Evolutionary conservation across 2,797 vertebrate species (phyloP).

Genomic region (Dendrocincla fuliginosa): DNA sequence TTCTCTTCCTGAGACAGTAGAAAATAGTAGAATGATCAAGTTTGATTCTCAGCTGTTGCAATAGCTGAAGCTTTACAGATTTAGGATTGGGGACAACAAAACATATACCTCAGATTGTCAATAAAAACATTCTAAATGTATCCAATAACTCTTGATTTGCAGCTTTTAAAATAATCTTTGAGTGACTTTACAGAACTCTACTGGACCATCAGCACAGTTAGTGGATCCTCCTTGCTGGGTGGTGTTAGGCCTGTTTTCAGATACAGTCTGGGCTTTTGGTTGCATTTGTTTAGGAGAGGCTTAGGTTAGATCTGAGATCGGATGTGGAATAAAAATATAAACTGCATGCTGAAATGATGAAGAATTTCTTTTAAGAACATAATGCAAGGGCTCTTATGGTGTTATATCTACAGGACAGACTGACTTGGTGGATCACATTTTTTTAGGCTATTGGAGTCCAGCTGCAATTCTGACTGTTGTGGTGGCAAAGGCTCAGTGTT

Average conservation of each 20-base stretch:
- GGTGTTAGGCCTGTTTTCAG: background rate
- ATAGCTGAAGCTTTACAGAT: background rate
- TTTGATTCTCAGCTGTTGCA: background rate
- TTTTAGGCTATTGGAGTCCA: background rate
- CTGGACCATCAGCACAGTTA: background rate
- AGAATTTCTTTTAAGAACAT: background rate
- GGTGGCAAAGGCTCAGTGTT: background rate
- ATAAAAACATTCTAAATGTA: background rate
- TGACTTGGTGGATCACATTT: background rate
- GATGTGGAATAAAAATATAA: background rate
- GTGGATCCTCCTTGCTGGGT: background rate
- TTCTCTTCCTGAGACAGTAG: background rate
- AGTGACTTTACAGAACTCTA: background rate
- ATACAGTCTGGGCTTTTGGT: background rate
- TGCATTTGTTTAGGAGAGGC: background rate
- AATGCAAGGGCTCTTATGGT: background rate
- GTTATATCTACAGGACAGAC: background rate
- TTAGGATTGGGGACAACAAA: background rate
- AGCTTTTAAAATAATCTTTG: background rate
- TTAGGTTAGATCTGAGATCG: background rate
- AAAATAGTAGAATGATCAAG: background rate
- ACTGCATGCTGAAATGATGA: background rate
- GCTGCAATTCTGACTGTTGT: background rate
- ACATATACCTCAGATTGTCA: background rate
- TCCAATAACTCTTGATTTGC: background rate